Evolutionary conservation across 1,140 invertebrate species (phyloP).

Genomic region (Drosophila punjabiensis): DNA sequence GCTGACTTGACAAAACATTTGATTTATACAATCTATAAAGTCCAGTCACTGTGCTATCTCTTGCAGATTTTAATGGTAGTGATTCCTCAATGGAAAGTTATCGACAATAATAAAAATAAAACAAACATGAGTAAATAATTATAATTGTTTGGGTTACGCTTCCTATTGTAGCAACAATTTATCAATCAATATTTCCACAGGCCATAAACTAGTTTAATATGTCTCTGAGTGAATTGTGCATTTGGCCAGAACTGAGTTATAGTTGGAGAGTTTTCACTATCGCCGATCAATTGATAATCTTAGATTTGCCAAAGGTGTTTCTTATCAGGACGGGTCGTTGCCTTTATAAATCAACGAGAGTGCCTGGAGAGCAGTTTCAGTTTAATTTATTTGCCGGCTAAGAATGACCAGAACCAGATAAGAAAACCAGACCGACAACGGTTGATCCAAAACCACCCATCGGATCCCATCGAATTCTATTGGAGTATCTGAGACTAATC

Average conservation of each 20-base stretch:
- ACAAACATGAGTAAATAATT: constrained; percentile 11
- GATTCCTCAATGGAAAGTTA: constrained; percentile 1
- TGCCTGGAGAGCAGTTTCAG: constrained; percentile 7
- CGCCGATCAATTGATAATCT: constrained; percentile 27
- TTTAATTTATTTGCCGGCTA: constrained; percentile 22
- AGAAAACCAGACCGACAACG: not conserved
- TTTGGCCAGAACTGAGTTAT: not conserved
- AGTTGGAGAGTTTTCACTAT: constrained; percentile 9
- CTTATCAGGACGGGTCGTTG: constrained; percentile 5
- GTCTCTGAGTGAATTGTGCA: not conserved
- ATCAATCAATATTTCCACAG: constrained; percentile 9
- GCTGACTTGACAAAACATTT: not conserved
- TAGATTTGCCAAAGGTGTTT: constrained; percentile 12
- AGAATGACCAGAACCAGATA: constrained; percentile 21
- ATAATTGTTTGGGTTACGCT: constrained; percentile 4
- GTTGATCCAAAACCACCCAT: constrained; percentile 22
- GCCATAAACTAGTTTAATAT: constrained; percentile 8
- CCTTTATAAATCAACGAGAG: constrained; percentile 29
- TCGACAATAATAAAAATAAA: not conserved
- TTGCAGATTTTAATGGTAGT: not conserved
- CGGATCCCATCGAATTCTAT: constrained; percentile 10
- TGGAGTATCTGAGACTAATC: constrained; percentile 26
- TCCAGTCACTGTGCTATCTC: constrained; percentile 10
- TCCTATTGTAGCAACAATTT: constrained; percentile 1
- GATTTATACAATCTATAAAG: not conserved